These are phyloP conservation scores for Drosophila lacicola DNA, from an alignment of 2,888 invertebrate species.

Conservation along the genomic window DNA sequence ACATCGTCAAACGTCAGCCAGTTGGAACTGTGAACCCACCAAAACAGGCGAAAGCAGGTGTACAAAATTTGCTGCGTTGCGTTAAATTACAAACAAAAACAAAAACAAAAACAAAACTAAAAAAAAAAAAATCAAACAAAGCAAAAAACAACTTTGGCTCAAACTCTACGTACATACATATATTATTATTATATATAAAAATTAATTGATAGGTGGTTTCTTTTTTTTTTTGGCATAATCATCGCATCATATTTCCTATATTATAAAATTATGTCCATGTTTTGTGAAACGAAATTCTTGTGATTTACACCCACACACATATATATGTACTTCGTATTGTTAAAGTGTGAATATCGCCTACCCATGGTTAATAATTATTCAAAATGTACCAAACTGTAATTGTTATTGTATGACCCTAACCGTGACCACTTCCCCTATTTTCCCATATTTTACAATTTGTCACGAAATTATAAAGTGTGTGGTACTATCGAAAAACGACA, in stretches of 20 bases:
- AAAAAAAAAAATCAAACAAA: constrained; percentile 13
- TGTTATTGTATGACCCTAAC: constrained; percentile 36
- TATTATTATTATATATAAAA: constrained; percentile 31
- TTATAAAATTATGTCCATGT: constrained; percentile 65
- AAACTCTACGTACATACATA: constrained; percentile 48
- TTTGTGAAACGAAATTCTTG: constrained; percentile 75
- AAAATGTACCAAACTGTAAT: constrained; percentile 43
- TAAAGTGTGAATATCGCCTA: constrained; percentile 49
- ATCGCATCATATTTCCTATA: constrained; percentile 38
- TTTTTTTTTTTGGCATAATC: constrained; percentile 29
- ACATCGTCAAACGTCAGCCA: constrained; percentile 38
- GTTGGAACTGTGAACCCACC: constrained; percentile 50
- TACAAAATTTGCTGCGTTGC: constrained; percentile 38
- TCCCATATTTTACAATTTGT: constrained; percentile 47
- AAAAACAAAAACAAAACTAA: constrained; percentile 8
- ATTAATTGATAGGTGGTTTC: constrained; percentile 43
- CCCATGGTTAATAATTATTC: constrained; percentile 30
- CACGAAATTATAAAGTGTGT: constrained; percentile 54
- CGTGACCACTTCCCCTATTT: constrained; percentile 2
- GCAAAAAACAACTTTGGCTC: constrained; percentile 46
- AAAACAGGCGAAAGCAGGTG: constrained; percentile 44
- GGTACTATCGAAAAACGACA: constrained; percentile 33
- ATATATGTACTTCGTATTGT: constrained; percentile 56
- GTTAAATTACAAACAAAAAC: constrained; percentile 26
- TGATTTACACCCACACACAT: constrained; percentile 61